phyloP scores from a whole-genome alignment of 2,113 vertebrate species.

The Rhegmatorhina hoffmannsi region DNA sequence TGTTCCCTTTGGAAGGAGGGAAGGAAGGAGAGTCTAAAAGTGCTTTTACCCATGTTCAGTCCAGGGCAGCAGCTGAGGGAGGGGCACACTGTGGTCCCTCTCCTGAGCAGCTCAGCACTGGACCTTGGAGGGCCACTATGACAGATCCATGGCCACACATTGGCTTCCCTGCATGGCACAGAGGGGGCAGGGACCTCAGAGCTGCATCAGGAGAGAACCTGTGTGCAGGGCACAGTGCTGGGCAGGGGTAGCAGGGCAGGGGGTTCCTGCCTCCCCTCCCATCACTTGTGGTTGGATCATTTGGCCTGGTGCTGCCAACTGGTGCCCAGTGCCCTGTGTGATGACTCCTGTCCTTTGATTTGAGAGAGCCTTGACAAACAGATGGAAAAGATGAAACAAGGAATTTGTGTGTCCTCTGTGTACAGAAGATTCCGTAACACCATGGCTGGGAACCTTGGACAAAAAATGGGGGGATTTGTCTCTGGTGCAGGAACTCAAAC shows the following conservation, averaged over 20 bases:
- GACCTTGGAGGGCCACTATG: not conserved
- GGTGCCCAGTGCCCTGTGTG: not conserved
- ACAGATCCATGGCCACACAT: accelerated
- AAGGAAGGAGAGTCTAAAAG: not conserved
- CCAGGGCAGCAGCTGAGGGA: not conserved
- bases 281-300: not conserved
- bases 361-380: not conserved
- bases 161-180: not conserved
- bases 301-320: not conserved
- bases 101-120: not conserved
- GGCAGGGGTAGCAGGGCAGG: not conserved
- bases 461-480: not conserved
- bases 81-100: not conserved
- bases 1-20: not conserved
- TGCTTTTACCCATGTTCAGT: not conserved
- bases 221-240: not conserved
- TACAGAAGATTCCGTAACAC: not conserved
- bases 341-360: not conserved
- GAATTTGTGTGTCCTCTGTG: not conserved
- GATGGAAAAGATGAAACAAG: not conserved
- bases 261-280: not conserved
- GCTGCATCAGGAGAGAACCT: not conserved
- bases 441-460: not conserved
- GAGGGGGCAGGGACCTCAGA: not conserved
- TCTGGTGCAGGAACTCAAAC: not conserved